Evolutionary conservation across 1,140 invertebrate genomes (phyloP), one percentile per base, ranked within the genome.

Genomic region (Spodoptera frugiperda): DNA sequence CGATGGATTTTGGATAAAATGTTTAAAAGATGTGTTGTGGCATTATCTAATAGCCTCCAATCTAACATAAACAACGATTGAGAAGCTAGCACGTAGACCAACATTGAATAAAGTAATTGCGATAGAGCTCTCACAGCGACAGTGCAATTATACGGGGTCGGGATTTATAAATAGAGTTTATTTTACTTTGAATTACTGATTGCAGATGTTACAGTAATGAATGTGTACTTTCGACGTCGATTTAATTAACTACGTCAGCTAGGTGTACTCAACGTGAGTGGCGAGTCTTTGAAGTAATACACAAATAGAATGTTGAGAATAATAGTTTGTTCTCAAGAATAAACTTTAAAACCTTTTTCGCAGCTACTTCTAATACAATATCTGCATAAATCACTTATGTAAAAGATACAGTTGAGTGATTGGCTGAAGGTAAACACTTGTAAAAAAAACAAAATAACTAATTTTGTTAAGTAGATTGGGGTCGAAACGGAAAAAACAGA

Each of bases 391-490:
- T 57, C 54, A 14, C 25, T 57, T 25, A 30, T 57, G 33, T 25
- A 30, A 14, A 30, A 11, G 5, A 57, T 11, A 57, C 54, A 30
- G 15, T 61, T 9, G 6, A 59, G 57, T 44, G 15, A 59, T 39
- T 33, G 57, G 57, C 14, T 33, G 2, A 8, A 2, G n/a, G 12
- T 12, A 70, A 54, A 51, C 9, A 19, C 25, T 51, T 53, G 6
- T 30, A 59, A 25, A 33, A 25, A 33, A 30, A 54, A 70, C 49
- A 70, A 70, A 54, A 39, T 19, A 71, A 44, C 51, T 19, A 14
- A 55, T 71, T 71, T 71, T 55, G n/a, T 15, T 71, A 33, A 55
- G 49, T 55, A 53, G 33, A 55, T 71, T 71, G 39, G 17, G 30
- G n/a, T 30, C 48, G 46, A 9, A 39, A 61, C 21, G 30, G 51